phyloP scores from a whole-genome alignment of 2,113 vertebrate species.

The Rhea americana region DNA sequence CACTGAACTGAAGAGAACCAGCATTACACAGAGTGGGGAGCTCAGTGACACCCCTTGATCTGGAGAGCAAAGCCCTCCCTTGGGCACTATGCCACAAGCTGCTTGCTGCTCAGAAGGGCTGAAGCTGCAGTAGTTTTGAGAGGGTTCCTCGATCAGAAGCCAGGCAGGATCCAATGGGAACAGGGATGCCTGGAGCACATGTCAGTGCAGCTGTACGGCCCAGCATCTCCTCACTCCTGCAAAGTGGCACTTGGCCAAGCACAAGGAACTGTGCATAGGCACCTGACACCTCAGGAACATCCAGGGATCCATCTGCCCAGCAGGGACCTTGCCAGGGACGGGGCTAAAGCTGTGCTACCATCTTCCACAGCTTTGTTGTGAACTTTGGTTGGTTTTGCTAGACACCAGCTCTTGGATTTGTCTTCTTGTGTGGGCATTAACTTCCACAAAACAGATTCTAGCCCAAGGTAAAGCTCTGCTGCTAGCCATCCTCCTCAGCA shows the following conservation, averaged over 20 bases:
- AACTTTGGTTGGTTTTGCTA: neutral
- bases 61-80: neutral
- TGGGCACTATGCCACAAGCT: neutral
- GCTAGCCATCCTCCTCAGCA: neutral
- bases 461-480: neutral
- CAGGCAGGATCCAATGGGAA: neutral
- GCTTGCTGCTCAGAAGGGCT: neutral
- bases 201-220: neutral
- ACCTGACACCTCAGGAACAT: too few relatives aligned
- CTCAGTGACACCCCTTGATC: too few relatives aligned
- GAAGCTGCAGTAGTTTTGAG: too few relatives aligned
- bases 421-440: neutral
- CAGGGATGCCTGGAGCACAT: neutral
- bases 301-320: too few relatives aligned
- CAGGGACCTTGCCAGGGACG: too few relatives aligned
- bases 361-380: neutral
- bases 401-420: neutral
- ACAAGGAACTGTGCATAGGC: neutral
- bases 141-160: neutral
- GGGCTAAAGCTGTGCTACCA: too few relatives aligned
- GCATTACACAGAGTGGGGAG: too few relatives aligned
- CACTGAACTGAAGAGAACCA: too few relatives aligned
- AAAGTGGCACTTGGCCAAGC: neutral
- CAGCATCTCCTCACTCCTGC: neutral
- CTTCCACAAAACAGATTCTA: neutral